A percentile compares a stretch with the other conserved stretches of the same genome.
Evolutionary conservation across 1,140 invertebrate genomes (phyloP).

Genomic region (Laodelphax striatellus): DNA sequence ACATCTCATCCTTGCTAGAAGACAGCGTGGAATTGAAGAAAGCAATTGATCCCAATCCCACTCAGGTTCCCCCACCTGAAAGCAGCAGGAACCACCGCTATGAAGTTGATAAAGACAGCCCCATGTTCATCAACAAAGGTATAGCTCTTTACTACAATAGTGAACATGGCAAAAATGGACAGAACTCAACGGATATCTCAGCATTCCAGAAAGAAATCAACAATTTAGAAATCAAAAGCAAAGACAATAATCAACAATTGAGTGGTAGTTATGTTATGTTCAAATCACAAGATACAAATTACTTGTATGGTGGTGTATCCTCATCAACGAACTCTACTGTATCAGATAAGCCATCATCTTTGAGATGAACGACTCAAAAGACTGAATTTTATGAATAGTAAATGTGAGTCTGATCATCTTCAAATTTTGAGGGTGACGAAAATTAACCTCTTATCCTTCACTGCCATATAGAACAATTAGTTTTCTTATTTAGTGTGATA

Average conservation of each 20-base stretch:
- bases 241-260: background rate
- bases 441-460: no score
- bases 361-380: no score
- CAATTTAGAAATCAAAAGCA: background rate
- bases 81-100: background rate
- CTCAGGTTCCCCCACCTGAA: background rate
- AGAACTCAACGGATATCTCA: background rate
- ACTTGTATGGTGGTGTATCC: conserved; percentile 12
- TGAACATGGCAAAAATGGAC: conserved; percentile 7
- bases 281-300: conserved; percentile 16
- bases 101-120: background rate
- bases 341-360: no score
- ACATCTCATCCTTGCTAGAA: background rate
- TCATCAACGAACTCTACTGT: background rate
- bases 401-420: no score
- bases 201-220: background rate
- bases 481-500: no score
- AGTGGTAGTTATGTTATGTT: conserved; percentile 18
- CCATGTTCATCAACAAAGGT: conserved; percentile 4
- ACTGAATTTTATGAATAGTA: no score
- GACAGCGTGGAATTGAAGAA: background rate
- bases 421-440: no score
- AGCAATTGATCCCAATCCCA: background rate
- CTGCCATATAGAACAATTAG: no score
- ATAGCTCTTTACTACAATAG: conserved; percentile 11